Base-by-base conservation (phyloP, 2,888 invertebrate species). In the Theodoxus fluviatilis region DNA sequence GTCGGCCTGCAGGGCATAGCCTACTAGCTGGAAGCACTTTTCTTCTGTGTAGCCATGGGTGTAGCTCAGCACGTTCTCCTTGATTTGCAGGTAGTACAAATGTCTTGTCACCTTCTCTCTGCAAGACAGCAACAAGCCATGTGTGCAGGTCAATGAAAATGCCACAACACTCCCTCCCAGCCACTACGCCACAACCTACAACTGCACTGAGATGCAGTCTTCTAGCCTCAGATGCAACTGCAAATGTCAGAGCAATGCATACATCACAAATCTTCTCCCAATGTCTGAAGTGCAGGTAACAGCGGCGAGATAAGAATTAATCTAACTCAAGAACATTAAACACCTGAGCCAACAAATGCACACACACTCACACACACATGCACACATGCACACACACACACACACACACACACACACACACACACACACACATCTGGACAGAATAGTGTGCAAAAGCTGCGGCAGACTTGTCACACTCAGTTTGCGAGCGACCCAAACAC, bases 41-140 rank as follows among this genome's bases (percentile, higher is more conserved):
- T 88, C 86, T 73, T 89, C 89, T 66, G 86, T 85, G 85, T 84
- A 89, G 22, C 87, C 82, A 75, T 88, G 88, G 71, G 84, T 82
- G 76, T 86, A 89, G 73, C 81, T 76, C 72, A 91, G 88, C 71
- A 92, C 90, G 89, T 98, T 98, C 89, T 94, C 93, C 76, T 95
- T 93, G 86, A 98, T 89, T 89, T 98, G 98, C 81, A 95, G 90
- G 89, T 96, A 98, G 89, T 98, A 98, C 85, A 96, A 93, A 87
- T 95, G 94, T 72, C 95, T 91, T 69, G 96, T 94, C 80, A 94
- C 91, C 84, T 95, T 95, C 90, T 97, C 96, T 88, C 92, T 87
- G 80, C 65, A 71, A 68, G 68, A 68, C 22, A 59, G 69, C 78
- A 37, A 18, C 3, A 63, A 40, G n/a, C 28, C n/a, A n/a, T 37